A percentile compares a stretch with the other conserved stretches of the same genome.
Conservation (phyloP, 2,888 invertebrate species). For the Andrena bucephala region DNA sequence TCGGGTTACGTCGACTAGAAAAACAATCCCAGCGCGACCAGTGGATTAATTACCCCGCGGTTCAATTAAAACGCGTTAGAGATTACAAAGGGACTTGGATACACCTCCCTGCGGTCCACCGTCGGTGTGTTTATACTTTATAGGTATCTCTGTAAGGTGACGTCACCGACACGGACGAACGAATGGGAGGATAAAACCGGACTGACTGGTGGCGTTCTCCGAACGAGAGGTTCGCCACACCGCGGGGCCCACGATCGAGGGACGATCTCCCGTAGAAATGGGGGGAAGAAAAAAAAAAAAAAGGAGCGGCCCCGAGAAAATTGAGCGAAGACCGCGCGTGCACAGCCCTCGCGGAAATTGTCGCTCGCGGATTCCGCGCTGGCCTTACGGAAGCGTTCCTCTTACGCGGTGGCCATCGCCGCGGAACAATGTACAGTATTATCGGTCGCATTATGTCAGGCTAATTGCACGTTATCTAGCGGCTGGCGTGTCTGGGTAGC, state of each 20-base stretch:
- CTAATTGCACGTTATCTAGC: slow-evolving; percentile 54
- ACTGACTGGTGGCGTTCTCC: slow-evolving; percentile 83
- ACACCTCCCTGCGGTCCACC: slow-evolving; percentile 32
- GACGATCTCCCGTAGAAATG: slow-evolving; percentile 54
- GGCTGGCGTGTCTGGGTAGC: slow-evolving; percentile 7
- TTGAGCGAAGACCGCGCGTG: slow-evolving; percentile 18
- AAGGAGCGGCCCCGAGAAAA: slow-evolving; percentile 13
- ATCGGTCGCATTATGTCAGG: slow-evolving; percentile 47
- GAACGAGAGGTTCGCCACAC: slow-evolving; percentile 73
- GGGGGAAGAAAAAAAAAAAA: neutral
- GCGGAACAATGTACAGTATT: slow-evolving; percentile 43
- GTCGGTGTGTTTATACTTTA: slow-evolving; percentile 65
- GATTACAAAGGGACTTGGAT: slow-evolving; percentile 15
- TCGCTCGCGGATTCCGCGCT: slow-evolving; percentile 4
- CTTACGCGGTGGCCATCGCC: neutral
- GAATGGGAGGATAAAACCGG: slow-evolving; percentile 82
- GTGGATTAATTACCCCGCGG: neutral
- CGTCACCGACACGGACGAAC: slow-evolving; percentile 75
- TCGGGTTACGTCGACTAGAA: neutral
- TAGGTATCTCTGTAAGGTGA: slow-evolving; percentile 74
- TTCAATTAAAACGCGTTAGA: slow-evolving; percentile 4
- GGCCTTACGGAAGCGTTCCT: slow-evolving; percentile 10
- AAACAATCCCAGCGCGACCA: neutral
- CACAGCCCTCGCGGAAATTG: slow-evolving; percentile 13
- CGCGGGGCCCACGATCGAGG: slow-evolving; percentile 55